These are phyloP conservation scores for Brachyhypopomus gauderio DNA, from an alignment of 2,113 vertebrate species.

Conservation along the genomic window DNA sequence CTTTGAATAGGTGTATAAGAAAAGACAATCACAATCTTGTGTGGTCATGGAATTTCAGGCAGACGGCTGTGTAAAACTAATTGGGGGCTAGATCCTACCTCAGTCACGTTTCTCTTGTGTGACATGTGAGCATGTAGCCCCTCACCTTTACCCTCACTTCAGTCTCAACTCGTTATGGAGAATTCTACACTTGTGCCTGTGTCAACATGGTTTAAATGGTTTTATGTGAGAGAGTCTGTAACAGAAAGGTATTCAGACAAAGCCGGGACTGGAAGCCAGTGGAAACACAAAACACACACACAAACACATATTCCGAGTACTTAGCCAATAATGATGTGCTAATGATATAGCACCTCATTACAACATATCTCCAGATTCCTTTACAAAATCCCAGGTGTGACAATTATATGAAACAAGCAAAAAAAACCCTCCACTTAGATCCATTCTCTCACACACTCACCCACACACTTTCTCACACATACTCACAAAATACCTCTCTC, in stretches of 20 bases:
- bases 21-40: neutral
- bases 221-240: neutral
- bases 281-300: neutral
- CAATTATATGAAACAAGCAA: conserved; percentile 14
- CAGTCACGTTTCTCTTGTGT: neutral
- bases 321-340: conserved; percentile 31
- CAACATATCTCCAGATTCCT: neutral
- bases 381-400: conserved; percentile 18
- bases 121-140: neutral
- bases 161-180: neutral
- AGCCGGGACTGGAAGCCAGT: too few relatives aligned
- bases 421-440: neutral
- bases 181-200: too few relatives aligned
- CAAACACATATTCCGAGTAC: conserved; percentile 1
- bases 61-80: neutral
- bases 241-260: conserved; percentile 1
- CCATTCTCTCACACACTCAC: neutral
- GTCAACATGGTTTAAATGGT: too few relatives aligned
- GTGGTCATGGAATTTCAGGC: neutral
- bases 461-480: too few relatives aligned
- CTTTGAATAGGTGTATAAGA: neutral
- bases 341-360: conserved; percentile 32
- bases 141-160: neutral
- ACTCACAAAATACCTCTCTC: neutral
- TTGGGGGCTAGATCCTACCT: neutral